Evolutionary conservation across 2,113 vertebrate species (phyloP), one percentile per base, ranked within the genome.

Genomic region (Bothrops jararaca): DNA sequence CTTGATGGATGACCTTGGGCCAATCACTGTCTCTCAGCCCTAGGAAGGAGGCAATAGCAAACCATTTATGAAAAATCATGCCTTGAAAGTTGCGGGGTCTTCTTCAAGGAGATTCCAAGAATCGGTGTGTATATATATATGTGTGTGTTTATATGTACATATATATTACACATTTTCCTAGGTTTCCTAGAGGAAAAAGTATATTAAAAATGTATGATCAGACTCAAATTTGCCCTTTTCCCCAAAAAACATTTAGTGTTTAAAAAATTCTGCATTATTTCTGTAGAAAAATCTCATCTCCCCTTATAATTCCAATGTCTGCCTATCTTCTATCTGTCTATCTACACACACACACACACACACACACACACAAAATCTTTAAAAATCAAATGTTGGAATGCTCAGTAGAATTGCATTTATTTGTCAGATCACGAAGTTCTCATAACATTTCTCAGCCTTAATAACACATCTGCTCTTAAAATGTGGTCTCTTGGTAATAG

Each of bases 401-500:
- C 96, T 97, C 95, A 96, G 95, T 97, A 96, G 97, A 96, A 97
- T 52, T 97, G 97, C 97, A 97, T 98, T 97, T 96, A 97, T 97
- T 98, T 98, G 97, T 98, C 98, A 98, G 97, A 98, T 98, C 98
- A 98, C 96, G 95, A 98, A 98, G 98, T 98, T 97, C 97, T 98
- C 97, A 97, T 98, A 98, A 97, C 98, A 98, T 98, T 98, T 98
- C 97, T 97, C 97, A 98, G 97, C 97, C 97, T 98, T 97, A 98
- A 97, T 98, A 98, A 98, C 97, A 98, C 98, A 98, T 98, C 97
- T 98, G 98, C 97, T 98, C 98, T 98, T 98, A 98, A 98, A 98
- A 98, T 98, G 97, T 97, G 97, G 97, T 98, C 97, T 98, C 97
- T 97, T 98, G 98, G 97, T 98, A 98, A 98, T 98, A 98, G 97